These are phyloP conservation scores for Hemithea aestivaria DNA, from an alignment of 2,888 invertebrate species.

Conservation along the genomic window DNA sequence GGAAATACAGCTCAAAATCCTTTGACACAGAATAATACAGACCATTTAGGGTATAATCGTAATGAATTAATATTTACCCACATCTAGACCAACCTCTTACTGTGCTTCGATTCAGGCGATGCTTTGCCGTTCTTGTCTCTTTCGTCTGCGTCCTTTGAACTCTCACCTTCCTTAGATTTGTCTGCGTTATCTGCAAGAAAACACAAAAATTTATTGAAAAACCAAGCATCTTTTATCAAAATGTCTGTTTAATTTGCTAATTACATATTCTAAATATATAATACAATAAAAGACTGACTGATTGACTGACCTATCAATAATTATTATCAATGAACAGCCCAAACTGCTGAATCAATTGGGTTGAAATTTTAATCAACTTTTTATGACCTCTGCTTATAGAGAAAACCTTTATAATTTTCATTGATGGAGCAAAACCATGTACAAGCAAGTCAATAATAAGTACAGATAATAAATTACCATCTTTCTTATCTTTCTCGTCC, in stretches of 20 bases:
- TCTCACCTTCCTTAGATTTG: conserved; percentile 49
- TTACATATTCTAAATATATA: too few species aligned
- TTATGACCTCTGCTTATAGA: too few species aligned
- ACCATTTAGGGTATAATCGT: not conserved
- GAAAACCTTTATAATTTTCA: too few species aligned
- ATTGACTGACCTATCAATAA: too few species aligned
- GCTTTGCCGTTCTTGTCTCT: conserved; percentile 52
- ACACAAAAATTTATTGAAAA: not conserved
- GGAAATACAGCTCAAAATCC: not conserved
- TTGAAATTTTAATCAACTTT: too few species aligned
- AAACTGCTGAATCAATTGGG: too few species aligned
- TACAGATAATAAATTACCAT: conserved; percentile 15
- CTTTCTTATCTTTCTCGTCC: conserved; percentile 50
- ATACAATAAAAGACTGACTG: too few species aligned
- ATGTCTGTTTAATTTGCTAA: too few species aligned
- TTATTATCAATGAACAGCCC: too few species aligned
- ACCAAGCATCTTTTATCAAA: too few species aligned
- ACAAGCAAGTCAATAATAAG: too few species aligned
- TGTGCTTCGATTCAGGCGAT: conserved; percentile 47
- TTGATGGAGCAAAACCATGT: too few species aligned
- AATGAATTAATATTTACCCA: conserved; percentile 22
- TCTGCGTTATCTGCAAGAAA: conserved; percentile 45
- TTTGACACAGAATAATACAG: conserved; percentile 7
- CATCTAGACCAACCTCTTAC: conserved; percentile 54
- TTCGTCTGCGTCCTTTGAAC: conserved; percentile 43